These are phyloP conservation scores for Galeruca laticollis DNA, from an alignment of 2,888 invertebrate species.

Conservation along the genomic window DNA sequence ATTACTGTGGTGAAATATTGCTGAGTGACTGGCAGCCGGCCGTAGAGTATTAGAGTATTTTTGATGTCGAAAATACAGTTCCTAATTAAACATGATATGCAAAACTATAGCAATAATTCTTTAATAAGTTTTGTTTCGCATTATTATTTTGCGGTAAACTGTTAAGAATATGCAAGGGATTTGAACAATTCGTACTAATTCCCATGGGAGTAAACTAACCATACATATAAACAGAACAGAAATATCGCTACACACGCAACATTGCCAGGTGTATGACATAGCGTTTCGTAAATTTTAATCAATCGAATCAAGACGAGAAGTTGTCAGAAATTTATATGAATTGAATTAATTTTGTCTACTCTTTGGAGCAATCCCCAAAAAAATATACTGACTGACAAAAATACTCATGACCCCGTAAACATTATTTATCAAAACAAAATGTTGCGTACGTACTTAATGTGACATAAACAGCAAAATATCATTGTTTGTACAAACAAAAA, in stretches of 20 bases:
- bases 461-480: too few relatives aligned
- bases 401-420: too few relatives aligned
- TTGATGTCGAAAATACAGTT: conserved; percentile 20
- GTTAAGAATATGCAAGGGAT: conserved; percentile 15
- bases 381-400: too few relatives aligned
- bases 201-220: conserved; percentile 6
- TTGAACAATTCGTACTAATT: conserved; percentile 15
- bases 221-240: neutral
- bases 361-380: too few relatives aligned
- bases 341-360: too few relatives aligned
- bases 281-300: neutral
- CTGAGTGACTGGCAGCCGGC: conserved; percentile 17
- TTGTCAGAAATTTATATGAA: too few relatives aligned
- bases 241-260: conserved; percentile 9
- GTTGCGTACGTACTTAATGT: too few relatives aligned
- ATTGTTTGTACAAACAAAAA: too few relatives aligned
- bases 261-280: neutral
- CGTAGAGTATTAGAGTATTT: conserved; percentile 17
- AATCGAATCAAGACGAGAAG: too few relatives aligned
- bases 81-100: conserved; percentile 21
- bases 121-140: conserved; percentile 9
- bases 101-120: conserved; percentile 18
- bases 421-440: too few relatives aligned
- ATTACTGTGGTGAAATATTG: conserved; percentile 27
- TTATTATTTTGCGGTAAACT: conserved; percentile 12